Base-by-base conservation (phyloP, 2,797 vertebrate genomes). In the Falco columbarius region DNA sequence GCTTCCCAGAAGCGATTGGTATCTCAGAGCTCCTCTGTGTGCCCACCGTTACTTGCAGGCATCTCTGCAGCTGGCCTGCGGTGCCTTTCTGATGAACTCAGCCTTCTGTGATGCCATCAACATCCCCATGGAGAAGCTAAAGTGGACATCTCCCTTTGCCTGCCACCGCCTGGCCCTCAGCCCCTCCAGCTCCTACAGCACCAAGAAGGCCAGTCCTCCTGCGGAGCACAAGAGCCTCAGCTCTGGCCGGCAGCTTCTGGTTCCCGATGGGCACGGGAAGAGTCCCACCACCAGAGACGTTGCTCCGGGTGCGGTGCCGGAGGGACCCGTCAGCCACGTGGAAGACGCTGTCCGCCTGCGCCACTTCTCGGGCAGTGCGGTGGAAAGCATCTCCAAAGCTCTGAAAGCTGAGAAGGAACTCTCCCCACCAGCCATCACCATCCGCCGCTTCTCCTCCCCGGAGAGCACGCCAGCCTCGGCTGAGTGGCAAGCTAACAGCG, bases 71-170 rank as follows among this genome's bases (percentile, higher is more conserved):
- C 97, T 99, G 96, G 99, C 99, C 13, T 98, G 98, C 0, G 99
- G 99, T 30, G 99, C 99, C 17, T 99, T 99, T 72, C 96, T 98
- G 44, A 96, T 99, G 82, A 99, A 98, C 77, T 56, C 95, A 1
- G 98, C 98, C 72, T 98, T 99, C 97, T 99, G 98, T 0, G 94
- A 98, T 0, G 98, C 99, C 52, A 96, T 98, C 62, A 98, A 84
- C 14, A 99, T 99, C 87, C 99, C 99, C 87, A 98, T 99, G 98
- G 99, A 99, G 96, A 99, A 99, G 96, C 98, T 99, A 36, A 99
- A 99, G 98, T 99, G 99, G 99, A 99, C 99, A 0, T 99, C 99
- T 0, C 99, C 99, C 6, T 99, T 99, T 15, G 63, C 96, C 96
- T 98, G 98, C 97, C 99, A 99, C 97, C 99, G 99, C 72, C 96